These are phyloP conservation scores for Monodelphis domestica DNA, from an alignment of 2,797 vertebrate genomes.

Conservation along the genomic window DNA sequence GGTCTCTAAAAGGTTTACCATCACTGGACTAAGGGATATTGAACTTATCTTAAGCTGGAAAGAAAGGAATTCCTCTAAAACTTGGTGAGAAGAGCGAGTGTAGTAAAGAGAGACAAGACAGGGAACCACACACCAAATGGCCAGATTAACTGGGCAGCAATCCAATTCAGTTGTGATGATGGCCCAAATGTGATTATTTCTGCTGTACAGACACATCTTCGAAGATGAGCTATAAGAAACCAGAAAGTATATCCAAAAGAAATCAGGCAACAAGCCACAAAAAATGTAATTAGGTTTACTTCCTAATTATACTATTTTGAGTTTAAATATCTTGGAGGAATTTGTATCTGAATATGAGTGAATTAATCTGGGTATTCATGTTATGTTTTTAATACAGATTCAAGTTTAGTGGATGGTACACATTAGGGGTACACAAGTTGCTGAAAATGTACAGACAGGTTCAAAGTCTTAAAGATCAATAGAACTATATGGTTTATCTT, in stretches of 20 bases:
- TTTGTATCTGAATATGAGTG: not conserved
- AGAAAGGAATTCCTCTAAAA: not conserved
- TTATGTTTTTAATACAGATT: not conserved
- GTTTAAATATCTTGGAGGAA: not conserved
- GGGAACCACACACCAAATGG: not conserved
- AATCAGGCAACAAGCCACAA: not conserved
- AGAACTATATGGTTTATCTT: not conserved
- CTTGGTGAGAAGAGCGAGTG: not conserved
- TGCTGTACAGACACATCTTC: not conserved
- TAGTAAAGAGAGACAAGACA: not conserved
- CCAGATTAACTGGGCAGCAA: not conserved
- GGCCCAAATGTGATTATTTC: not conserved
- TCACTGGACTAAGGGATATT: not conserved
- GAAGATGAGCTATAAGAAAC: not conserved
- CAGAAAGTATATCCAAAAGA: not conserved
- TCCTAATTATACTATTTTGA: not conserved
- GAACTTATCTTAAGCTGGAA: not conserved
- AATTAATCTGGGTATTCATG: not conserved
- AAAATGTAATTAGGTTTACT: not conserved
- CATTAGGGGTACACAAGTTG: not conserved
- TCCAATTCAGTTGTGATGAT: conserved; percentile 1
- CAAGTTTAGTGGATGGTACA: not conserved
- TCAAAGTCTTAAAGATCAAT: conserved; percentile 17
- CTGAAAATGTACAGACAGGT: not conserved
- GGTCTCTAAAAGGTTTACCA: too few species aligned